These are phyloP conservation scores for Trissoscelio sp. DNA, from an alignment of 2,888 invertebrate genomes.

Conservation along the genomic window DNA sequence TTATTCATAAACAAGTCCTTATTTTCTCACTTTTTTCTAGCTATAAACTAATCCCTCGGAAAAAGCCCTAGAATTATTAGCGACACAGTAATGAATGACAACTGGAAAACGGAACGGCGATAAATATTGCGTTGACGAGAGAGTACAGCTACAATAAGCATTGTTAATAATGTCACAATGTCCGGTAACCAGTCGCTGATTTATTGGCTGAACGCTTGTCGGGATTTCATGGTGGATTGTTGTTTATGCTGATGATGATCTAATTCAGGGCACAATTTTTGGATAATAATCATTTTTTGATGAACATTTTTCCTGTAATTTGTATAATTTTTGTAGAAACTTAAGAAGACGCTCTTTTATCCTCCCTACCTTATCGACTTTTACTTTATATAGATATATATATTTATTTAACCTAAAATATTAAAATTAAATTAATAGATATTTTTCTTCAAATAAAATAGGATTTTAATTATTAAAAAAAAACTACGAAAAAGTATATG, in stretches of 20 bases:
- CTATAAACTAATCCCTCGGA: neutral
- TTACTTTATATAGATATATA: no score
- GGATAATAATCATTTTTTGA: no score
- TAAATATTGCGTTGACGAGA: neutral
- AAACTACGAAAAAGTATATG: no score
- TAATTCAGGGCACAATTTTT: neutral
- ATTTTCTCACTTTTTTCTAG: neutral
- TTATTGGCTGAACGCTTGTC: slow-evolving; percentile 5
- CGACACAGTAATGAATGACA: slow-evolving; percentile 3
- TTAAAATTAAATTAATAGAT: no score
- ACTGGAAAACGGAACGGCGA: neutral
- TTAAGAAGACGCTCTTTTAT: no score
- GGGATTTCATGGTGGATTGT: neutral
- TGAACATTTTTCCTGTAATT: no score
- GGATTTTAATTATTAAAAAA: no score
- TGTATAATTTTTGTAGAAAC: no score
- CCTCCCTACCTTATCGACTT: no score
- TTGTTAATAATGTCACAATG: slow-evolving; percentile 26
- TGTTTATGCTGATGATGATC: no score
- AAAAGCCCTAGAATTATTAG: neutral
- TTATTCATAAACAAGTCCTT: neutral
- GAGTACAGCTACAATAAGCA: slow-evolving; percentile 2
- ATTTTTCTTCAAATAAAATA: no score
- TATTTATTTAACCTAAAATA: no score
- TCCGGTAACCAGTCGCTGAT: slow-evolving; percentile 3